Conservation (phyloP, 2,888 invertebrate species). For the Microdon myrmicae region DNA sequence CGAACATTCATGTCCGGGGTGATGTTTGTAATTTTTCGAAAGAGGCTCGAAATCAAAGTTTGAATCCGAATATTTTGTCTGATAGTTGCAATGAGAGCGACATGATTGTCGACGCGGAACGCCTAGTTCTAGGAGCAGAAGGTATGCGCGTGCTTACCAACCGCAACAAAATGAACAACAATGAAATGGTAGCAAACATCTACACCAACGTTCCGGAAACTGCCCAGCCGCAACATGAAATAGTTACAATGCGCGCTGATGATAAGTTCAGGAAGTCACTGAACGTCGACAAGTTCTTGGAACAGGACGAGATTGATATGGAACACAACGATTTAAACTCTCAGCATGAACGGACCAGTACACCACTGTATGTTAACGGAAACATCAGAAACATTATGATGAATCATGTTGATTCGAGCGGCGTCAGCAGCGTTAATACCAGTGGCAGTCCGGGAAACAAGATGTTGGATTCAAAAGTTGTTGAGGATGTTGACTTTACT, state of each 20-base stretch:
- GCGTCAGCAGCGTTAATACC: conserved; percentile 29
- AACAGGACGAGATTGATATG: conserved; percentile 60
- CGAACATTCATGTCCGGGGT: conserved; percentile 73
- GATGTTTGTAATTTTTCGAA: conserved; percentile 53
- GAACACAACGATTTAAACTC: conserved; percentile 60
- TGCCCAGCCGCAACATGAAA: conserved; percentile 71
- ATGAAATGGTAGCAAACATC: conserved; percentile 69
- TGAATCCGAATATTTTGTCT: conserved; percentile 75
- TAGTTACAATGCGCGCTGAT: conserved; percentile 61
- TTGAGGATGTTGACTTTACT: conserved; percentile 36
- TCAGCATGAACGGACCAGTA: conserved; percentile 58
- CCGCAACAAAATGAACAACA: conserved; percentile 64
- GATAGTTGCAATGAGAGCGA: conserved; percentile 73
- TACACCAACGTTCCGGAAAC: conserved; percentile 75
- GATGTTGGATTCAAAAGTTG: conserved; percentile 13
- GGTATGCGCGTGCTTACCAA: conserved; percentile 55
- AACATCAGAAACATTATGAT: conserved; percentile 52
- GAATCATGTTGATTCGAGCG: conserved; percentile 18
- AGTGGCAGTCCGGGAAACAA: conserved; percentile 25
- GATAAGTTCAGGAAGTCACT: conserved; percentile 59
- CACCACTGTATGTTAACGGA: conserved; percentile 64
- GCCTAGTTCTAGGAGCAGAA: conserved; percentile 66
- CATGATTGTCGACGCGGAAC: conserved; percentile 58
- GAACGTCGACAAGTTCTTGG: conserved; percentile 60
- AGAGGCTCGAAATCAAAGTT: conserved; percentile 65